phyloP scores from a whole-genome alignment of 2,797 vertebrate species.

The Xiphophorus birchmanni region DNA sequence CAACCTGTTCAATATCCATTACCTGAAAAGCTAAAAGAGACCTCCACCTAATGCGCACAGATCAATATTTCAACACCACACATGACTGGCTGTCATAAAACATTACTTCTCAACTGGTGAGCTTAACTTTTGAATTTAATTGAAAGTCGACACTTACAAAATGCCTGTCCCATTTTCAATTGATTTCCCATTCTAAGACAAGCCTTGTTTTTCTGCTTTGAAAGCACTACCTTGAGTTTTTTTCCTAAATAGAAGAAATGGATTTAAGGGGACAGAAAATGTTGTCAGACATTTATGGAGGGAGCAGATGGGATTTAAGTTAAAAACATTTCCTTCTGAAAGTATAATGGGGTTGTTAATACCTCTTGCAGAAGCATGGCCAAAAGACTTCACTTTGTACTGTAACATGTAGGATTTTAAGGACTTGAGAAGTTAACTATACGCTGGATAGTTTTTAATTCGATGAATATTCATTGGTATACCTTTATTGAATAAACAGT shows the following conservation, averaged over 20 bases:
- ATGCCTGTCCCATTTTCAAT: neutral
- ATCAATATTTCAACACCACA: conserved; percentile 37
- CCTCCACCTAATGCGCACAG: neutral
- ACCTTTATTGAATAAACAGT: too few relatives aligned
- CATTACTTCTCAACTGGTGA: neutral
- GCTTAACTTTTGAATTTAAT: conserved; percentile 1
- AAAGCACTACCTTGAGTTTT: neutral
- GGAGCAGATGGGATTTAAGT: neutral
- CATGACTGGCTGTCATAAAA: conserved; percentile 4
- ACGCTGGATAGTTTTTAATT: too few relatives aligned
- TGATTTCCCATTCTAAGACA: neutral
- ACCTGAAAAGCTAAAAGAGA: neutral
- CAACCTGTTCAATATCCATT: conserved; percentile 12
- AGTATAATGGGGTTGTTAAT: neutral
- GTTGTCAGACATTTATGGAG: neutral
- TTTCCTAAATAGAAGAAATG: neutral
- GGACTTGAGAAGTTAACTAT: neutral
- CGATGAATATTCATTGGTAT: too few relatives aligned
- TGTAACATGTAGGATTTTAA: conserved; percentile 5
- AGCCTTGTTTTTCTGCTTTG: conserved; percentile 1
- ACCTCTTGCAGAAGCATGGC: neutral
- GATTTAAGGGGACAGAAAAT: neutral
- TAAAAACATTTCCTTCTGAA: neutral
- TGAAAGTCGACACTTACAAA: conserved; percentile 15
- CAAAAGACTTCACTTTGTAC: neutral